These are phyloP conservation scores for Cryptotis parvus DNA, from an alignment of 2,113 vertebrate genomes.

Conservation along the genomic window DNA sequence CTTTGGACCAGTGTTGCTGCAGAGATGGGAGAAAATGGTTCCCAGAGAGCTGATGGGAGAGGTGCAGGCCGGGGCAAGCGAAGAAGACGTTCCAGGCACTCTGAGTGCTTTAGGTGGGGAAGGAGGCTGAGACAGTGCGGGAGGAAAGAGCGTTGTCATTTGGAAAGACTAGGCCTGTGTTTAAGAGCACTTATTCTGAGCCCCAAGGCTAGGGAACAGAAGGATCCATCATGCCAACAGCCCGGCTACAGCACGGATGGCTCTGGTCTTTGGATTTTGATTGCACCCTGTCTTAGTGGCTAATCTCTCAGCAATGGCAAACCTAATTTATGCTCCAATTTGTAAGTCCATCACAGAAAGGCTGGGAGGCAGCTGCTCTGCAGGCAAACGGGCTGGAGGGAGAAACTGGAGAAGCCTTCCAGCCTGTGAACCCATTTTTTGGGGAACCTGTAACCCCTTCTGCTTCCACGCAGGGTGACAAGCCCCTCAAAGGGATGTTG, in stretches of 20 bases:
- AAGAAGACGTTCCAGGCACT: not conserved
- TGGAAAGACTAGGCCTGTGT: slow-evolving; percentile 42
- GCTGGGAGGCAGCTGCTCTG: not conserved
- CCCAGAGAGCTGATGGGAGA: not conserved
- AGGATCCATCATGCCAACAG: not conserved
- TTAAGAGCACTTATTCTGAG: slow-evolving; percentile 17
- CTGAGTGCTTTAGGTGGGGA: fast-evolving
- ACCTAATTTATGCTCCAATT: slow-evolving; percentile 52
- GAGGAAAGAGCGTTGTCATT: slow-evolving; percentile 26
- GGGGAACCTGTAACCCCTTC: too few relatives aligned
- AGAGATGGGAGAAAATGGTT: not conserved
- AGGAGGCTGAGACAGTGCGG: not conserved
- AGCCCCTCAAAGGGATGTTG: not conserved
- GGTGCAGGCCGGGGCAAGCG: not conserved
- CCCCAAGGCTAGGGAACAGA: slow-evolving; percentile 34
- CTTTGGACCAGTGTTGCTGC: slow-evolving; percentile 4
- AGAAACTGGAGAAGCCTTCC: not conserved
- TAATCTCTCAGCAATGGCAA: slow-evolving; percentile 60
- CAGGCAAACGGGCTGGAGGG: not conserved
- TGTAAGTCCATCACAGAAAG: slow-evolving; percentile 60
- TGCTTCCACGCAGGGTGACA: not conserved
- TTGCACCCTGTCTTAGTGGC: slow-evolving; percentile 41
- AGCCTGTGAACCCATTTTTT: not conserved
- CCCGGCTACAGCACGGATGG: not conserved
- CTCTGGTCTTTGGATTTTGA: slow-evolving; percentile 35